Conservation (phyloP, 2,113 vertebrate species). For the Struthio camelus region DNA sequence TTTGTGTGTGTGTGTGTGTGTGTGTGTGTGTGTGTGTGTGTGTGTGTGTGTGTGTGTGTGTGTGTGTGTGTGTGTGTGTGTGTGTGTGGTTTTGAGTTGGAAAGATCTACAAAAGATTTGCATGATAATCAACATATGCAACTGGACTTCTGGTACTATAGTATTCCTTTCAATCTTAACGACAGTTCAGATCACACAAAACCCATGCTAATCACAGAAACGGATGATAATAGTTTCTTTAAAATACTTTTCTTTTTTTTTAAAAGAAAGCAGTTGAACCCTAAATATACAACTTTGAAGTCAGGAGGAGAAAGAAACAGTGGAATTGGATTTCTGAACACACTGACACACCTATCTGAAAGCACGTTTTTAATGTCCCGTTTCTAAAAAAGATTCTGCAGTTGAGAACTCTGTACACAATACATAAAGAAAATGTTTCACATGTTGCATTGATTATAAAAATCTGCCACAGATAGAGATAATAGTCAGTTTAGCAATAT, state of each 20-base stretch:
- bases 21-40: too few species aligned
- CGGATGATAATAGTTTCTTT: neutral
- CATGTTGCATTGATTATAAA: neutral
- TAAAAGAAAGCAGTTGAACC: neutral
- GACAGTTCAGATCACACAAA: neutral
- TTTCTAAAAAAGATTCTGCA: neutral
- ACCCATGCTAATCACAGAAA: neutral
- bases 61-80: too few species aligned
- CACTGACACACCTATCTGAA: neutral
- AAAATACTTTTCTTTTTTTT: neutral
- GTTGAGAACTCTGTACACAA: neutral
- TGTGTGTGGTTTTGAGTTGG: neutral
- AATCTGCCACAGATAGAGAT: neutral
- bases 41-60: too few species aligned
- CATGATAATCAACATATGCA: neutral
- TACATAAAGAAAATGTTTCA: neutral
- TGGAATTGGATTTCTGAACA: neutral
- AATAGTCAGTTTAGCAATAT: neutral
- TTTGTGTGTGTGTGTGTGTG: too few species aligned
- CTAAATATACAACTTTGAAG: neutral
- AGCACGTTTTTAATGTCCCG: fast-evolving
- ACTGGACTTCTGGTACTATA: neutral
- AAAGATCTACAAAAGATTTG: neutral
- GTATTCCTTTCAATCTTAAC: neutral
- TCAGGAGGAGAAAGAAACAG: neutral